Percentiles rank a stretch among this genome's conserved stretches.
Conservation (phyloP, 2,797 vertebrate species). For the Microcaecilia unicolor region DNA sequence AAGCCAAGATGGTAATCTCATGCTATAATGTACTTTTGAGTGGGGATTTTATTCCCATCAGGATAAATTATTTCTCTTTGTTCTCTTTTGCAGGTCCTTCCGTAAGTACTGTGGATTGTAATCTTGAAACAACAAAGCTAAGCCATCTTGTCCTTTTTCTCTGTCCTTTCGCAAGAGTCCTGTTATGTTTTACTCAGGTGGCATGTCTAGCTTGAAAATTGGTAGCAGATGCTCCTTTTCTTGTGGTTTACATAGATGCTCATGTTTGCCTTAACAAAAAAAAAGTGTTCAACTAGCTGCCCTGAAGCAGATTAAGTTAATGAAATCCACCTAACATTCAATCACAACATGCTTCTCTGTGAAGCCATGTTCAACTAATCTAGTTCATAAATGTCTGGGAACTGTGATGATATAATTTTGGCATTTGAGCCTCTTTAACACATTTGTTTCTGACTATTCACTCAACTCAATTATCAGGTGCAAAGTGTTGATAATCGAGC, state of each 20-base stretch:
- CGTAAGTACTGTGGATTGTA: slow-evolving; percentile 53
- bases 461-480: too few species aligned
- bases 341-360: not conserved
- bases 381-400: too few species aligned
- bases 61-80: too few species aligned
- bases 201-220: slow-evolving; percentile 23
- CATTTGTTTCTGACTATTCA: too few species aligned
- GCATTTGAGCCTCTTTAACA: too few species aligned
- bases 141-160: slow-evolving; percentile 31
- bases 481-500: too few species aligned
- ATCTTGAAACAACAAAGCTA: slow-evolving; percentile 50
- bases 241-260: slow-evolving; percentile 9
- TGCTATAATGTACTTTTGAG: too few species aligned
- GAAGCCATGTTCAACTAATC: not conserved
- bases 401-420: too few species aligned
- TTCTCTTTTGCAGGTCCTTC: slow-evolving; percentile 63
- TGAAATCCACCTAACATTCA: slow-evolving; percentile 10
- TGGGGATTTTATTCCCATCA: too few species aligned
- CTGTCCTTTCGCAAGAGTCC: slow-evolving; percentile 19
- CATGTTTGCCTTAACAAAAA: slow-evolving; percentile 4
- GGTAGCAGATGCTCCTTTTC: slow-evolving; percentile 19
- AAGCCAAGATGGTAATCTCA: too few species aligned
- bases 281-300: slow-evolving; percentile 3
- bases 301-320: slow-evolving; percentile 2
- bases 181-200: slow-evolving; percentile 17